Percentiles rank a stretch among this genome's conserved stretches.
These are phyloP conservation scores for Pseudotriccus pelzelni DNA, from an alignment of 2,797 vertebrate species.

Conservation along the genomic window DNA sequence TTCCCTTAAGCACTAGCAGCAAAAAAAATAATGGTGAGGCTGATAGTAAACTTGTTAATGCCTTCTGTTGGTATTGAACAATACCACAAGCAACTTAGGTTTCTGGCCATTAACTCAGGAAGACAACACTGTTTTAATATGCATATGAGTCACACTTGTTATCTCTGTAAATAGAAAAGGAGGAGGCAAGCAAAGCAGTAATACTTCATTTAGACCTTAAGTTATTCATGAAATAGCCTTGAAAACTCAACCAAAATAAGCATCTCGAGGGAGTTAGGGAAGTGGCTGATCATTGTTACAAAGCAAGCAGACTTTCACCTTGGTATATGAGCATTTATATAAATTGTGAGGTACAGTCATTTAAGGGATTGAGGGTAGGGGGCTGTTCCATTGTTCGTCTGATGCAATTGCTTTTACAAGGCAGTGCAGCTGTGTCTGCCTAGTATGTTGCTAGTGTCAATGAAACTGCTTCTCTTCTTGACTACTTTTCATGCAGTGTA, in stretches of 20 bases:
- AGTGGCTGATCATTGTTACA: not conserved
- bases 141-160: not conserved
- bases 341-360: not conserved
- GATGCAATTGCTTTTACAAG: not conserved
- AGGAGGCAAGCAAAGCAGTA: not conserved
- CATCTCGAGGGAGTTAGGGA: not conserved
- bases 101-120: not conserved
- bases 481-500: not conserved
- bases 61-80: not conserved
- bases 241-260: not conserved
- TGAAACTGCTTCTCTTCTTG: not conserved
- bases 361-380: rapidly evolving
- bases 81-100: not conserved
- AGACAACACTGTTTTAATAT: not conserved
- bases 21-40: not conserved
- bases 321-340: not conserved
- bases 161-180: not conserved
- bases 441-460: rapidly evolving
- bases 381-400: not conserved
- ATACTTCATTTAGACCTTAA: not conserved
- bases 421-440: not conserved
- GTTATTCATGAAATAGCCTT: not conserved
- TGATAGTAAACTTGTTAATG: not conserved
- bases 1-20: not conserved
- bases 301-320: not conserved